Percentiles rank a stretch among this genome's conserved stretches.
These are phyloP conservation scores for Pluvianellus socialis DNA, from an alignment of 2,113 vertebrate species.

Conservation along the genomic window DNA sequence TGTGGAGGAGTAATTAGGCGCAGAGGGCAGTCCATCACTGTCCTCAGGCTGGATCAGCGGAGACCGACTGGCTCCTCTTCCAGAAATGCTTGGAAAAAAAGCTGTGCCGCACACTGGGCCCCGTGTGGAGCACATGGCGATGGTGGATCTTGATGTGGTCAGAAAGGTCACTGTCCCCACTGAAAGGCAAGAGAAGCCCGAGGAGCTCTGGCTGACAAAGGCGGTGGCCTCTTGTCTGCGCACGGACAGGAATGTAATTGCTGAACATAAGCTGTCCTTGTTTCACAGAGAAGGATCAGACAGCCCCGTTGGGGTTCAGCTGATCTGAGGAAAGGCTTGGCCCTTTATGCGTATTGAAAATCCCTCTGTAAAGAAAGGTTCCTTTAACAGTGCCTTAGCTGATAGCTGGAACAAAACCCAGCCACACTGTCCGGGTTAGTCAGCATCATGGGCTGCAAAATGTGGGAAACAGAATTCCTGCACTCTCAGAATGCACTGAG, in stretches of 20 bases:
- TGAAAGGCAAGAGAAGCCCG: slow-evolving; percentile 31
- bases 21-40: slow-evolving; percentile 60
- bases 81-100: neutral
- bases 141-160: slow-evolving; percentile 60
- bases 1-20: slow-evolving; percentile 54
- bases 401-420: slow-evolving; percentile 43
- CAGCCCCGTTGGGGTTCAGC: slow-evolving; percentile 21
- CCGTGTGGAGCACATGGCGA: slow-evolving; percentile 25
- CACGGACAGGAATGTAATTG: slow-evolving; percentile 53
- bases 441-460: neutral
- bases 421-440: neutral
- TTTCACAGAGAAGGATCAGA: slow-evolving; percentile 52
- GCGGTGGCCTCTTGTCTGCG: slow-evolving; percentile 45
- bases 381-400: slow-evolving; percentile 41
- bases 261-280: slow-evolving; percentile 63
- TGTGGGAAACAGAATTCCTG: slow-evolving; percentile 37
- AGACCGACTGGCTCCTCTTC: slow-evolving; percentile 51
- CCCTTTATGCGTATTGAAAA: slow-evolving; percentile 8
- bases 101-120: neutral
- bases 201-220: slow-evolving; percentile 43
- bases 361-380: slow-evolving; percentile 20
- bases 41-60: neutral
- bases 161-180: slow-evolving; percentile 30
- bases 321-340: slow-evolving; percentile 28
- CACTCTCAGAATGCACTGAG: neutral